Base-by-base conservation (phyloP, 2,797 vertebrate genomes). In the Alfaro cultratus region DNA sequence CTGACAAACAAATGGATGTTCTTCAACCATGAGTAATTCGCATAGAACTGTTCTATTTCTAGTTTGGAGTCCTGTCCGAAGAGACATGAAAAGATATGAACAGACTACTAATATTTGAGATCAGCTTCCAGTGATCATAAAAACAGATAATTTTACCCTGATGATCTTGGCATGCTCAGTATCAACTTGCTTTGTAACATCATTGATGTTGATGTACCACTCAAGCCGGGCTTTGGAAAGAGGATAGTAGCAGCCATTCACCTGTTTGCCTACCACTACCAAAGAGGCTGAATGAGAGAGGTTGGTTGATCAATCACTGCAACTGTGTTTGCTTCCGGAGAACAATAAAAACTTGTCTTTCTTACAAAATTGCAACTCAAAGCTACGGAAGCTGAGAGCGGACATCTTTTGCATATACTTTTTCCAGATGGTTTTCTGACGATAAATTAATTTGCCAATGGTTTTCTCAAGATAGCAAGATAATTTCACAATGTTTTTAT, bases 41-140 rank as follows among this genome's bases (percentile, higher is more conserved):
- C 68, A 84, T 92, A 97, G 83, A 97, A 88, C 79, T 91, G 88
- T 39, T 93, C 89, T 0, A 96, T 91, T 76, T 97, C 96, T 8
- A 16, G 4, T 31, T 93, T 83, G 2, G 94, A 92, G 21, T 86
- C 94, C 97, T 98, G 89, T 57, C 16, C 75, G 83, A 51, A 79
- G 9, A 82, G 23, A 4, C 86, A 29, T 6, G 26, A 73, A 0
- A 77, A 45, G 36, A 64, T 43, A 73, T 23, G 4, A 23, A 0
- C 73, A 74, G 15, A 51, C 3, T 29, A 13, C 23, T 43, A 34
- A 81, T 11, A 36, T 46, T 53, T 26, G n/a, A n/a, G 0, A 34
- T 39, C 34, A n/a, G n/a, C 5, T 26, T 0, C 16, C 21, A 6
- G 12, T 74, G 26, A 10, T 74, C 16, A 13, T 62, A 36, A 6